Evolutionary conservation across 2,113 vertebrate genomes (phyloP).

Genomic region (Cynoglossus semilaevis): DNA sequence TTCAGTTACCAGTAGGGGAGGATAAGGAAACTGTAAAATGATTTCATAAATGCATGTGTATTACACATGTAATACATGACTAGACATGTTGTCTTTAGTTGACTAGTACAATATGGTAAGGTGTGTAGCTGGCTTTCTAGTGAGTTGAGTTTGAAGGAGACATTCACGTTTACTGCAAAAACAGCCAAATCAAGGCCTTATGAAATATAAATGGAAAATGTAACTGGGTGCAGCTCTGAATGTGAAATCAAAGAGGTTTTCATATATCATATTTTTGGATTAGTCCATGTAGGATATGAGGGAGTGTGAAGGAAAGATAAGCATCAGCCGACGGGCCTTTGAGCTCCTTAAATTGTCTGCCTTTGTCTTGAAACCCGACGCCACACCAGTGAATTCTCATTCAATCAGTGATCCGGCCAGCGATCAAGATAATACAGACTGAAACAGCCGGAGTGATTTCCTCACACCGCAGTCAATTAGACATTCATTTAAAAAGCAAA

Average conservation of each 20-base stretch:
- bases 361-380: conserved; percentile 44
- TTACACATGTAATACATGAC: too few species aligned
- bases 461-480: conserved; percentile 71
- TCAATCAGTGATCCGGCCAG: conserved; percentile 44
- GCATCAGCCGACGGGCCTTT: neutral
- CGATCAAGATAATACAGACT: conserved; percentile 45
- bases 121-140: neutral
- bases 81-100: too few species aligned
- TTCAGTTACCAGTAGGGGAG: too few species aligned
- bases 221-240: too few species aligned
- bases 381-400: conserved; percentile 42
- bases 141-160: too few species aligned
- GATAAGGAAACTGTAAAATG: too few species aligned
- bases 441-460: conserved; percentile 53
- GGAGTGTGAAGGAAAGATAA: neutral
- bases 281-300: conserved; percentile 16
- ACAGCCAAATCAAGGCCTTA: neutral
- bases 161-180: too few species aligned
- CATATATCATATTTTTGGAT: too few species aligned
- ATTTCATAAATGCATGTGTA: too few species aligned
- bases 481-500: conserved; percentile 73
- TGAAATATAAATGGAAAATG: conserved; percentile 4
- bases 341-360: conserved; percentile 4
- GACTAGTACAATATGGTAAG: neutral
- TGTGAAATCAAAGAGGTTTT: too few species aligned